Evolutionary conservation across 2,888 invertebrate species (phyloP).

Genomic region (Pemphredon lugubris): DNA sequence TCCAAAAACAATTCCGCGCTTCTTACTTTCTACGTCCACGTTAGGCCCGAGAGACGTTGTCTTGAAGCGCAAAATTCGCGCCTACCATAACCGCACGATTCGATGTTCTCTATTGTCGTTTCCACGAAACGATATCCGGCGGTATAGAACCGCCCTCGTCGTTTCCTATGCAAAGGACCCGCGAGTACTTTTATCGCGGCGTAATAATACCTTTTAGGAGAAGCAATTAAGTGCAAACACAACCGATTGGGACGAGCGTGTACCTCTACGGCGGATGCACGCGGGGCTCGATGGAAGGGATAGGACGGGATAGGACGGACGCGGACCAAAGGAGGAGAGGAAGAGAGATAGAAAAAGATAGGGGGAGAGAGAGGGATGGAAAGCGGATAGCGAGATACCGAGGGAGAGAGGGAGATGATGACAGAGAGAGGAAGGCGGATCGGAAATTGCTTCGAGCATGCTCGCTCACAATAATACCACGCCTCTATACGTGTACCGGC

Average conservation of each 20-base stretch:
- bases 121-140: conserved; percentile 2
- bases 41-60: too few species aligned
- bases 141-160: conserved; percentile 9
- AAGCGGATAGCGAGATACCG: neutral
- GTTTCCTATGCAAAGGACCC: conserved; percentile 27
- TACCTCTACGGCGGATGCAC: conserved; percentile 40
- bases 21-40: too few species aligned
- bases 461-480: conserved; percentile 56
- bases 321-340: conserved; percentile 12
- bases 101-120: conserved; percentile 4
- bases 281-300: conserved; percentile 21
- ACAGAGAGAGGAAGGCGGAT: conserved; percentile 53
- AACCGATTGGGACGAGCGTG: conserved; percentile 52
- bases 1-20: too few species aligned
- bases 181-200: conserved; percentile 40
- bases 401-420: conserved; percentile 15
- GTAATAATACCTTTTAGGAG: conserved; percentile 60
- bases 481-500: conserved; percentile 3
- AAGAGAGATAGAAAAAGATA: conserved; percentile 1
- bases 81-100: too few species aligned
- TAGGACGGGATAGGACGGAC: conserved; percentile 33
- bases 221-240: conserved; percentile 64
- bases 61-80: too few species aligned
- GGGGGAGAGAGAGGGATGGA: conserved; percentile 2
- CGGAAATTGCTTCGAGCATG: conserved; percentile 65